These are phyloP conservation scores for Gorsachius magnificus DNA, from an alignment of 2,797 vertebrate species.

Conservation along the genomic window DNA sequence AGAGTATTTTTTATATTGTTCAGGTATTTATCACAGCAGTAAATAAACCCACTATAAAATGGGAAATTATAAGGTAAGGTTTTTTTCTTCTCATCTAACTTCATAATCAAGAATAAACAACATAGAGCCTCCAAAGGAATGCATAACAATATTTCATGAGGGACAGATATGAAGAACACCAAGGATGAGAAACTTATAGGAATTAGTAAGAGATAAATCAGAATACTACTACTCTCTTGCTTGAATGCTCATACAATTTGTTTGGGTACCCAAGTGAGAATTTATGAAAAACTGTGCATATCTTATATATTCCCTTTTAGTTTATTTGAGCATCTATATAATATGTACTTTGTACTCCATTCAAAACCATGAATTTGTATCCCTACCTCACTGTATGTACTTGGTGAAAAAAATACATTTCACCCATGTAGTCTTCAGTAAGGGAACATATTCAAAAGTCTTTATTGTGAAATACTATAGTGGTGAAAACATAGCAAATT, in stretches of 20 bases:
- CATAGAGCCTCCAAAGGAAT: not conserved
- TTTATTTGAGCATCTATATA: not conserved
- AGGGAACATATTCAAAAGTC: not conserved
- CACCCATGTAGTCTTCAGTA: not conserved
- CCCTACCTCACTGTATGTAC: not conserved
- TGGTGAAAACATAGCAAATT: not conserved
- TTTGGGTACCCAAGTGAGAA: not conserved
- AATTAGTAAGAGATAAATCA: not conserved
- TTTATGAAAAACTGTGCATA: not conserved
- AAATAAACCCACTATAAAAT: not conserved
- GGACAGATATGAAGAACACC: not conserved
- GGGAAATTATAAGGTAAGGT: not conserved
- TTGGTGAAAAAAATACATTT: not conserved
- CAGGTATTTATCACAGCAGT: not conserved
- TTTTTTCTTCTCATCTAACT: not conserved
- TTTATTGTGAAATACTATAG: not conserved
- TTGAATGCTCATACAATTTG: not conserved
- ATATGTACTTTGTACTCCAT: rapidly evolving
- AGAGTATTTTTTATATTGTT: not conserved
- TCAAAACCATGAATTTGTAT: not conserved
- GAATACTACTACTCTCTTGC: not conserved
- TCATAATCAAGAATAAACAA: not conserved
- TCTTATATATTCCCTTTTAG: not conserved
- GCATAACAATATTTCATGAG: not conserved
- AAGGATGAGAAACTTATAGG: not conserved